Conservation (phyloP, 1,140 invertebrate species). For the Drosophila saltans region DNA sequence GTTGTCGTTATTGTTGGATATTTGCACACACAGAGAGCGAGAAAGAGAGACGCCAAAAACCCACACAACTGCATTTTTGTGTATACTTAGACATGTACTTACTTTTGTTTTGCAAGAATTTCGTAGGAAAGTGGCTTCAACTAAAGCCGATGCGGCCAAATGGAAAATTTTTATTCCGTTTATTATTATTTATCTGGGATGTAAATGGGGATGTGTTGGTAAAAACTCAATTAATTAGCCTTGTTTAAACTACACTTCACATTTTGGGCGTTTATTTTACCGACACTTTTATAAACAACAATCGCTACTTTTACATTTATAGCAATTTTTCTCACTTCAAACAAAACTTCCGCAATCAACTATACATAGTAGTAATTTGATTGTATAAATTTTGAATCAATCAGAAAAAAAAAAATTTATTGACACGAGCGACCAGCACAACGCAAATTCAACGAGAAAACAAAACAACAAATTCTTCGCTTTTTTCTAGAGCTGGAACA, state of each 20-base stretch:
- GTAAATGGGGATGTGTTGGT: slow-evolving; percentile 23
- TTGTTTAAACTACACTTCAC: slow-evolving; percentile 29
- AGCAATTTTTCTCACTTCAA: slow-evolving; percentile 30
- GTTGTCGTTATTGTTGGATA: not conserved
- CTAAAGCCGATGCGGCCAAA: slow-evolving; percentile 15
- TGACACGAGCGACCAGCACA: slow-evolving; percentile 6
- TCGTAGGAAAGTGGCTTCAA: slow-evolving; percentile 54
- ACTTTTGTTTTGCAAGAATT: slow-evolving; percentile 51
- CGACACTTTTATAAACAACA: slow-evolving; percentile 68
- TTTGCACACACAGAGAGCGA: slow-evolving; percentile 42
- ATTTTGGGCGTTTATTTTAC: slow-evolving; percentile 36
- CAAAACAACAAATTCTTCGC: not conserved
- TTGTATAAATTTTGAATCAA: slow-evolving; percentile 1
- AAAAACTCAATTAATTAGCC: slow-evolving; percentile 51
- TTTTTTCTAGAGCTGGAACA: not conserved
- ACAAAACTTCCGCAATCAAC: not conserved
- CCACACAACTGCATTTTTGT: slow-evolving; percentile 58
- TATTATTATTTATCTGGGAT: slow-evolving; percentile 37
- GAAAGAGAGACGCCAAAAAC: slow-evolving; percentile 53
- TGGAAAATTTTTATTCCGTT: slow-evolving; percentile 30
- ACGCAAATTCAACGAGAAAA: slow-evolving; percentile 2
- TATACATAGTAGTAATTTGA: not conserved
- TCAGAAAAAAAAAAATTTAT: not conserved
- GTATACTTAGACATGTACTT: slow-evolving; percentile 62
- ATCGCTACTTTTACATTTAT: not conserved